Evolutionary conservation across 2,888 invertebrate genomes (phyloP), one percentile per base, ranked within the genome.

Genomic region (Cynaeus angustus): DNA sequence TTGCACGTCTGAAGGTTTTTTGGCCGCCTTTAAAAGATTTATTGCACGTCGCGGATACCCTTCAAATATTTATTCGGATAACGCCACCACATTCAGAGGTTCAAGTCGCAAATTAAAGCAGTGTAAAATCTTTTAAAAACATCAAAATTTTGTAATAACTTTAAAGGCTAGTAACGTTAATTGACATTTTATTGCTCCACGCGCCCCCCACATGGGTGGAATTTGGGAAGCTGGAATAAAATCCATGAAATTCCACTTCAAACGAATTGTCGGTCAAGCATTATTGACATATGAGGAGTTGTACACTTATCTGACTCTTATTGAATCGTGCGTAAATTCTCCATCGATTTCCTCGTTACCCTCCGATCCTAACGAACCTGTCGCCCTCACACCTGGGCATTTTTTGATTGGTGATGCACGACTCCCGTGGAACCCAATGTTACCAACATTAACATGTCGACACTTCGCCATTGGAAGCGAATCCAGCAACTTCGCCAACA

Each of bases 401-500:
- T 21, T 21, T 4, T 4, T 21, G 2, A 21, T 21, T 4, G 21
- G 21, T 3, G 21, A 21, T 21, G 21, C 21, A 21, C 21, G 21
- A 21, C 2, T 21, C 21, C 21, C 21, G 21, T 4, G 21, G 21
- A 21, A 21, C 21, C 21, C 4, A 4, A 21, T 4, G 21, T 21
- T 4, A 21, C 21, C 21, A 21, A 4, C 4, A 4, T 21, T 4
- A 21, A 21, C 2, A 21, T 21, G 21, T 21, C 21, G 21, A 21
- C 21, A 38, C 38, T 2, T 12, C 12, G 12, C 3, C 10, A 13
- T 9, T 43, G 43, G 43, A 3, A 43, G 6, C 9, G 12, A 1
- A 43, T 43, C 43, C 43, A 43, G 6, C 43, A 43, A 10, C 10
- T 43, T 6, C 43, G 13, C 2, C 43, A 43, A 7, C 43, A 43